Conservation (phyloP, 2,888 invertebrate species). For the Hirtodrosophila trivittata region DNA sequence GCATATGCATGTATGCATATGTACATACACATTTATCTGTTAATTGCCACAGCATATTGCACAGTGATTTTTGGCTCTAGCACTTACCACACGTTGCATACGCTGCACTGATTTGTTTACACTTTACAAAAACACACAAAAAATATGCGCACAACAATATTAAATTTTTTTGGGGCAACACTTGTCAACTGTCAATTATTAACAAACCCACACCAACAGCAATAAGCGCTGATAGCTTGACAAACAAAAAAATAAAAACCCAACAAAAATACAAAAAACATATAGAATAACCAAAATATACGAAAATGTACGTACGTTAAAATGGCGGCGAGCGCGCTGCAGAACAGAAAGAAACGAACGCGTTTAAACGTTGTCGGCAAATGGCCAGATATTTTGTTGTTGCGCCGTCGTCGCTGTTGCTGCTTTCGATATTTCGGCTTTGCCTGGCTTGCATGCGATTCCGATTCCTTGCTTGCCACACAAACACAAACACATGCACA, state of each 20-base stretch:
- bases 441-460: constrained; percentile 40
- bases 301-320: constrained; percentile 41
- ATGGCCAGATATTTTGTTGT: constrained; percentile 53
- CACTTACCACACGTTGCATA: constrained; percentile 9
- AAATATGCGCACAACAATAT: neutral
- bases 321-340: constrained; percentile 45
- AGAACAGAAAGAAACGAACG: constrained; percentile 46
- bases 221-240: constrained; percentile 10
- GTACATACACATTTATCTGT: neutral
- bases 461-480: constrained; percentile 44
- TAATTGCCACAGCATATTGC: constrained; percentile 44
- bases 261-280: constrained; percentile 14
- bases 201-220: constrained; percentile 6
- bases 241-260: constrained; percentile 6
- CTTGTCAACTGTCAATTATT: constrained; percentile 14
- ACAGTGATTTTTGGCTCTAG: constrained; percentile 49
- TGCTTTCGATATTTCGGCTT: constrained; percentile 15
- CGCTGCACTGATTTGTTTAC: constrained; percentile 19
- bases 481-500: constrained; percentile 8
- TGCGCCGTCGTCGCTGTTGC: constrained; percentile 26
- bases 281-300: neutral
- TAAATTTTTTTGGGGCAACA: neutral
- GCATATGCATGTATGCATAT: constrained; percentile 2
- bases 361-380: constrained; percentile 59
- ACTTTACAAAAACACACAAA: constrained; percentile 8